Base-by-base conservation (phyloP, 2,888 invertebrate species). In the Sesamia inferens region DNA sequence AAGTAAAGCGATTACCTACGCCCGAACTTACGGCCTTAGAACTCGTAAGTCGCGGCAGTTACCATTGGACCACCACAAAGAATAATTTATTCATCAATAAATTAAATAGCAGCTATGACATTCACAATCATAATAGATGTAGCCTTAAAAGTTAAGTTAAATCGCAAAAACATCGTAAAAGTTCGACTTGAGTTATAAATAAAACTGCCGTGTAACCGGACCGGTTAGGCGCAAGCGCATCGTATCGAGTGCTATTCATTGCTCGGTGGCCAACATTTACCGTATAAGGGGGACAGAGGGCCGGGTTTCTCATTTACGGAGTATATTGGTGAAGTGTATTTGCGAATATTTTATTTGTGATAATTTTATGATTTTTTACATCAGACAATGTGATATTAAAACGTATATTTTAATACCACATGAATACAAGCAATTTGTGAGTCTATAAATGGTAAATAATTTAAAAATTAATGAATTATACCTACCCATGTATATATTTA, bases 181-280 rank as follows among this genome's bases (percentile, higher is more conserved):
- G 57, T 70, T 78, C 55, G 59, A 74, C 71, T 42, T 72, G 66
- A 71, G 74, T 72, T 81, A 83, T 87, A 85, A 85, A 88, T 87
- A 83, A 85, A 85, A 82, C 74, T 55, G 55, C 72, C 67, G 67
- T 73, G 65, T 71, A 79, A 85, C 72, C 66, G 59, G 66, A 87
- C 89, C 82, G 82, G 87, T 85, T 86, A 74, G 64, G 74, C 86
- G 75, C 73, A 67, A 68, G 82, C 85, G 84, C 88, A 84, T 88
- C 88, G 80, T 58, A 61, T 78, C 74, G 63, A 76, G 77, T 68
- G 71, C 19, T 58, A 19, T 58, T 31, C 72, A 68, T 68, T 59
- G 62, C 44, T 42, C 58, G 69, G 81, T 80, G 82, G 74, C 86
- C 85, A 85, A 70, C 58, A 67, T 68, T 77, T 59, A 68, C 44